phyloP scores from a whole-genome alignment of 2,113 vertebrate species.

The Chrysochloris asiatica region DNA sequence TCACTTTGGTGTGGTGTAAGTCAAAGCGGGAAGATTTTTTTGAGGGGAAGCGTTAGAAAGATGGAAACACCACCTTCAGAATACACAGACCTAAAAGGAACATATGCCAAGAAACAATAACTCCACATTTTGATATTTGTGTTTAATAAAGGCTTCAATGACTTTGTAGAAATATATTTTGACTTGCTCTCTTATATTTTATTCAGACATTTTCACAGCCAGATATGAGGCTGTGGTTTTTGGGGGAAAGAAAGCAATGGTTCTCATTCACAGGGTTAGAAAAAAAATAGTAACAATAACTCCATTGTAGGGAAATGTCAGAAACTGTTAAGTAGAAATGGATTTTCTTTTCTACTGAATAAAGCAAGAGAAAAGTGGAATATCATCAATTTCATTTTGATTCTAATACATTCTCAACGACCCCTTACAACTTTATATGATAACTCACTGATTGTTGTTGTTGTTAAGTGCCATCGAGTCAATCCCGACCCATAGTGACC shows the following conservation, averaged over 20 bases:
- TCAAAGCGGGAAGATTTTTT: too few species aligned
- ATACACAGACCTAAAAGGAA: too few species aligned
- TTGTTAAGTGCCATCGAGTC: too few species aligned
- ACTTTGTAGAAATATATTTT: too few species aligned
- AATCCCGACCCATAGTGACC: too few species aligned
- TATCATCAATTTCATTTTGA: slow-evolving; percentile 49
- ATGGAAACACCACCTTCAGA: too few species aligned
- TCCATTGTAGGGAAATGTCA: slow-evolving; percentile 20
- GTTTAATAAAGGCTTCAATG: too few species aligned
- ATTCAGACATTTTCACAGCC: not conserved
- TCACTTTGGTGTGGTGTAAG: too few species aligned
- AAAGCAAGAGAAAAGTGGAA: not conserved
- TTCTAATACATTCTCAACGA: not conserved
- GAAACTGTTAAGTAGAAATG: not conserved
- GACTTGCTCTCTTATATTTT: not conserved
- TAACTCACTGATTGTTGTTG: too few species aligned
- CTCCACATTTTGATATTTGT: too few species aligned
- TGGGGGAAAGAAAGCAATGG: not conserved
- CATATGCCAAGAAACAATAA: too few species aligned
- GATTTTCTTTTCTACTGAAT: slow-evolving; percentile 28
- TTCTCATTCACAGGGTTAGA: not conserved
- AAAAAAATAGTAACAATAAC: not conserved
- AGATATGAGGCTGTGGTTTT: not conserved
- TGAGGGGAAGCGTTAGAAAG: too few species aligned
- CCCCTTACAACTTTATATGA: not conserved